phyloP scores from a whole-genome alignment of 1,140 invertebrate species.

The Pogonomyrmex californicus region DNA sequence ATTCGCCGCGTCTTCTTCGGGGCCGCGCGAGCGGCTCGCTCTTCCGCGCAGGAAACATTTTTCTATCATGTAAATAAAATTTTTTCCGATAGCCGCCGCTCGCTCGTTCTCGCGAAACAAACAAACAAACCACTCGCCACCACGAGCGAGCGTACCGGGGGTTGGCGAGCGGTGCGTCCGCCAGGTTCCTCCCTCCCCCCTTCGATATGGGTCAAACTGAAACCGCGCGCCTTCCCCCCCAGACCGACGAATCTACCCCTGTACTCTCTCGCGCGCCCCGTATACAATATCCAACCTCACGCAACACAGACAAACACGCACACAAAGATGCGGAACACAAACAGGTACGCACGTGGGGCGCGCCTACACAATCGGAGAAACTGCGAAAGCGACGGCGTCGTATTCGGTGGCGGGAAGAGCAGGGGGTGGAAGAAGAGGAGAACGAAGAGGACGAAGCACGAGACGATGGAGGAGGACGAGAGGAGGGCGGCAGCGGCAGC shows the following conservation, averaged over 20 bases:
- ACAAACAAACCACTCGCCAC: conserved; percentile 73
- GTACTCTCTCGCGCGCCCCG: conserved; percentile 14
- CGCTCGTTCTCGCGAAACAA: conserved; percentile 61
- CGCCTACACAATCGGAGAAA: conserved; percentile 74
- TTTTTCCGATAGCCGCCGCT: conserved; percentile 69
- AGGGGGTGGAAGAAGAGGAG: conserved; percentile 53
- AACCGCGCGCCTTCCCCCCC: conserved; percentile 59
- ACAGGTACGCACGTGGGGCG: conserved; percentile 54
- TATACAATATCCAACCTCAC: conserved; percentile 27
- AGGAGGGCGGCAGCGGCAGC: conserved; percentile 49
- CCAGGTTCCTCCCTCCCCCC: conserved; percentile 53
- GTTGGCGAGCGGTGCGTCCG: conserved; percentile 57
- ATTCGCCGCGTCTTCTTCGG: conserved; percentile 38
- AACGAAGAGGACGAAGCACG: conserved; percentile 59
- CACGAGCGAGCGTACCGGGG: conserved; percentile 44
- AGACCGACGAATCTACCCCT: conserved; percentile 47
- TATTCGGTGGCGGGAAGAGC: conserved; percentile 42
- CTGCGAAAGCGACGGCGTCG: conserved; percentile 74
- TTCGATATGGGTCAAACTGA: conserved; percentile 74
- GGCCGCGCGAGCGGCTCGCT: conserved; percentile 17
- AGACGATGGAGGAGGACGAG: conserved; percentile 59
- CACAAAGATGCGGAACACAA: conserved; percentile 16
- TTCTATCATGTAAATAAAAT: conserved; percentile 70
- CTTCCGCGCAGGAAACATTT: conserved; percentile 61
- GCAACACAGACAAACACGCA: background rate